A percentile compares a stretch with the other conserved stretches of the same genome.
Evolutionary conservation across 2,113 vertebrate genomes (phyloP).

Genomic region (Microcebus griseorufus): DNA sequence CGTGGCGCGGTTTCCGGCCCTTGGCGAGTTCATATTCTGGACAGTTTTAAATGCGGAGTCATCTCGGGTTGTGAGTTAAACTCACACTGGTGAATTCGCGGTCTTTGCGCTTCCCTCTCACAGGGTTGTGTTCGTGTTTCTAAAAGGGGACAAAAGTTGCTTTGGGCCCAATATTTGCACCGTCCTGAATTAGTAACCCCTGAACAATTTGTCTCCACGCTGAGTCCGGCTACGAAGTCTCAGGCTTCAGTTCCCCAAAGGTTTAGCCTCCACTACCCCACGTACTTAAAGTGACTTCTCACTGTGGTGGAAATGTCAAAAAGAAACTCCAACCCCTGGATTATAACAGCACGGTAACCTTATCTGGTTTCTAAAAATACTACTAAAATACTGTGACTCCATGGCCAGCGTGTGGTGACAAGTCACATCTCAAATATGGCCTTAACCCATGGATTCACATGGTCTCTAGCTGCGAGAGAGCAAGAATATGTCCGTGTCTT

Average conservation of each 20-base stretch:
- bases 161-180: neutral
- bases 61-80: neutral
- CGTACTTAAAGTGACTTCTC: neutral
- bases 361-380: neutral
- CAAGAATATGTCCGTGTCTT: neutral
- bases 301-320: neutral
- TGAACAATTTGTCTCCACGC: neutral
- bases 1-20: constrained; percentile 20
- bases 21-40: neutral
- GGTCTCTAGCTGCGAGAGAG: neutral
- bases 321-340: neutral
- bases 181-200: no score
- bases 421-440: neutral
- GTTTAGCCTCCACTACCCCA: neutral
- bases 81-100: accelerated
- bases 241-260: neutral
- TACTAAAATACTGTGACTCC: neutral
- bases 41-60: constrained; percentile 63
- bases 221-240: neutral
- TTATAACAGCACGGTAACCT: neutral
- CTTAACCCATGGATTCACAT: neutral
- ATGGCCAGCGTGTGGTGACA: neutral
- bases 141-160: neutral
- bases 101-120: accelerated
- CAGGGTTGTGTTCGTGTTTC: accelerated